Evolutionary conservation across 2,797 vertebrate species (phyloP).

Genomic region (Cyclura pinguis): DNA sequence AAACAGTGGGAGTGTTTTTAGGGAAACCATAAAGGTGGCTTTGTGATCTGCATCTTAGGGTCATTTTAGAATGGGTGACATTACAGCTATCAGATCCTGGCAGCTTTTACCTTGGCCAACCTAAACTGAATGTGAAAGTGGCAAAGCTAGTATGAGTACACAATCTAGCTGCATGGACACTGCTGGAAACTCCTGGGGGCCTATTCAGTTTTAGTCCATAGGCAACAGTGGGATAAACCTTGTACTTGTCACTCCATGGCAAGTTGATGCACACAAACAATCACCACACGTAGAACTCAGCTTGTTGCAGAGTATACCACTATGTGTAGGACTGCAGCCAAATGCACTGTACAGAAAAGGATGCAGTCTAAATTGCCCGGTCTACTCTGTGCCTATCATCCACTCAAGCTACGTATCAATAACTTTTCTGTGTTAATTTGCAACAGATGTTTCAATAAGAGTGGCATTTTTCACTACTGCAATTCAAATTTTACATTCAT

Average conservation of each 20-base stretch:
- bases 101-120: background rate
- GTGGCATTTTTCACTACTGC: slow-evolving; percentile 18
- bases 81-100: background rate
- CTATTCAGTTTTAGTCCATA: background rate
- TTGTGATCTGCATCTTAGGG: background rate
- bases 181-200: background rate
- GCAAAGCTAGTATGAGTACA: background rate
- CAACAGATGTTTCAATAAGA: background rate
- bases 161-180: too few relatives aligned
- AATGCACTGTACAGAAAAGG: background rate
- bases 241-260: background rate
- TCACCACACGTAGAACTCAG: background rate
- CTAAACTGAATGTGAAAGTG: background rate
- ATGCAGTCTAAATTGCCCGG: too few relatives aligned
- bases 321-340: background rate
- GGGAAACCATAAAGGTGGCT: background rate
- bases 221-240: background rate
- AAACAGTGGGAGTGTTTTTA: background rate
- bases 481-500: background rate
- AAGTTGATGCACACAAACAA: background rate
- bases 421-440: slow-evolving; percentile 3
- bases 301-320: background rate
- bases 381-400: background rate
- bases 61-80: background rate
- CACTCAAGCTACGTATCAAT: background rate